Evolutionary conservation across 2,113 vertebrate species (phyloP).

Genomic region (Dinomys branickii): DNA sequence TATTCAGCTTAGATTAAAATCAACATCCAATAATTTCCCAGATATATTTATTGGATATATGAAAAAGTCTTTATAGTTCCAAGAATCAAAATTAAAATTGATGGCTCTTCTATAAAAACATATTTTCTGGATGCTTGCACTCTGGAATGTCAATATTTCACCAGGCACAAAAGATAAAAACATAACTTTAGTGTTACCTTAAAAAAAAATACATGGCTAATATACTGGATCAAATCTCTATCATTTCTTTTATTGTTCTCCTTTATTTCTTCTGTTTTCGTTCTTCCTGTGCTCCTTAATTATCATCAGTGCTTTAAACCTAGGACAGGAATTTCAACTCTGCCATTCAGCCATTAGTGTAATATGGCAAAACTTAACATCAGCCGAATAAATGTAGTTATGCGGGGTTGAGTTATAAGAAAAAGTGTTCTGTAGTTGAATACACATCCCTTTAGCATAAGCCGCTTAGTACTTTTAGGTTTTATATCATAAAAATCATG

Average conservation of each 20-base stretch:
- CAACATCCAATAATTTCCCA: neutral
- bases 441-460: neutral
- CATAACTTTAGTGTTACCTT: neutral
- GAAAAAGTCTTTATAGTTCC: neutral
- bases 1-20: neutral
- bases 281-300: neutral
- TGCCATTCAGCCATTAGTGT: neutral
- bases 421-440: neutral
- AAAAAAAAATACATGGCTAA: neutral
- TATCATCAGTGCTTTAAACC: neutral
- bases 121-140: neutral
- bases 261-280: neutral
- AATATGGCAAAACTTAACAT: neutral
- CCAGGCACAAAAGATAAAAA: neutral
- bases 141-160: conserved; percentile 28
- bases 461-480: neutral
- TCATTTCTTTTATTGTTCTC: neutral
- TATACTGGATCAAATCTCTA: neutral
- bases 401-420: neutral
- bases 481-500: conserved; percentile 77
- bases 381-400: neutral
- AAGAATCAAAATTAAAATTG: neutral
- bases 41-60: neutral
- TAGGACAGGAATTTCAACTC: neutral
- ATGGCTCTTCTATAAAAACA: neutral